A percentile compares a stretch with the other conserved stretches of the same genome.
Conservation (phyloP, 2,888 invertebrate genomes). For the Parnassius glacialis region DNA sequence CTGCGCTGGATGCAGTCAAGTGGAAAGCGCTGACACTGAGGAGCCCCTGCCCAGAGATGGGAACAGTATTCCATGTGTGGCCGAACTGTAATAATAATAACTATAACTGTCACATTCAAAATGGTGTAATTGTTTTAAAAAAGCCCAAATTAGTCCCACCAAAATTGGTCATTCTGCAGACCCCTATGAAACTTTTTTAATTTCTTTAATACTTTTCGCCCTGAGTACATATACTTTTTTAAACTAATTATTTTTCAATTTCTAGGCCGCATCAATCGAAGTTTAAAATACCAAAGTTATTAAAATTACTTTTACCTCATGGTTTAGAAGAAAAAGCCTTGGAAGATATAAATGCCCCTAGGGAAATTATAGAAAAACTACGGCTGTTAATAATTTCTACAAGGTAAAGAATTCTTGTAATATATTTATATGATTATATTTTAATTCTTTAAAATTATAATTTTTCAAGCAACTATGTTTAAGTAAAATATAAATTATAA, state of each 20-base stretch:
- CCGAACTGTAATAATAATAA: no score
- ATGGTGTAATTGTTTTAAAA: no score
- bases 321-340: conserved; percentile 49
- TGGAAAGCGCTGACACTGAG: no score
- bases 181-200: no score
- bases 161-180: no score
- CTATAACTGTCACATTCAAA: no score
- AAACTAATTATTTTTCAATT: conserved; percentile 22
- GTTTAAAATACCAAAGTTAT: conserved; percentile 47
- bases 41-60: no score
- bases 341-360: conserved; percentile 36
- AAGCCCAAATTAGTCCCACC: no score
- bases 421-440: background rate
- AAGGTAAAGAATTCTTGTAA: conserved; percentile 27
- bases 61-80: no score
- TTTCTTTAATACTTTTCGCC: no score
- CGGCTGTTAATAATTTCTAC: conserved; percentile 29
- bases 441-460: background rate
- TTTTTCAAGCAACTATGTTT: background rate
- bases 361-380: conserved; percentile 34
- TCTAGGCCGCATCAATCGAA: conserved; percentile 38
- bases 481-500: background rate
- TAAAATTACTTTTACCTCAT: conserved; percentile 49
- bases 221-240: no score
- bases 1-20: no score